Percentiles rank a stretch among this genome's conserved stretches.
Evolutionary conservation across 2,888 invertebrate genomes (phyloP).

Genomic region (Choristoneura rosaceana): DNA sequence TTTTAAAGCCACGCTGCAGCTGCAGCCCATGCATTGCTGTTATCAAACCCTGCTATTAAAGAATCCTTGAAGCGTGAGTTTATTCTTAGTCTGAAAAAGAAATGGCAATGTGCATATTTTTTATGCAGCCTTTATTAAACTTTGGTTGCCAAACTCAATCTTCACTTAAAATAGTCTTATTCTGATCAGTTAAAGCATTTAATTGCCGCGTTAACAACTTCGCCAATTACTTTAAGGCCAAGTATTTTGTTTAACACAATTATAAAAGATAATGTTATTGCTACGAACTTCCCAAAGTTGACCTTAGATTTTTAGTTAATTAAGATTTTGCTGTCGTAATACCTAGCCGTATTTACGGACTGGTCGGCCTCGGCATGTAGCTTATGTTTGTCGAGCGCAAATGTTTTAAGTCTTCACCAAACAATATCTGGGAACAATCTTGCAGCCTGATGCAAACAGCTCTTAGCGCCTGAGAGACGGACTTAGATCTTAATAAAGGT

Average conservation of each 20-base stretch:
- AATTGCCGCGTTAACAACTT: slow-evolving; percentile 21
- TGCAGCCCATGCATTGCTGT: neutral
- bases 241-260: slow-evolving; percentile 26
- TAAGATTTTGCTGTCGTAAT: slow-evolving; percentile 40
- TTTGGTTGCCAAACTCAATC: slow-evolving; percentile 5
- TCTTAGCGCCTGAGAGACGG: slow-evolving; percentile 65
- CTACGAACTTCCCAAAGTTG: slow-evolving; percentile 33
- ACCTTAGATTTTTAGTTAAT: slow-evolving; percentile 29
- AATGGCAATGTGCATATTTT: neutral
- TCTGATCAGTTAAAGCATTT: slow-evolving; percentile 9
- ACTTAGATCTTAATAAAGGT: slow-evolving; percentile 41
- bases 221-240: slow-evolving; percentile 8
- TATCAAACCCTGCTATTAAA: neutral
- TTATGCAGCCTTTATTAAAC: slow-evolving; percentile 13
- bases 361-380: slow-evolving; percentile 56
- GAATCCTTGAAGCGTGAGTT: neutral
- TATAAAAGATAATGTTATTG: slow-evolving; percentile 22
- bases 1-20: slow-evolving; percentile 57
- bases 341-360: slow-evolving; percentile 46
- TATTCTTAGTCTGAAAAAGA: neutral
- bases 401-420: slow-evolving; percentile 59
- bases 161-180: slow-evolving; percentile 2
- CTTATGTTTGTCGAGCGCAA: slow-evolving; percentile 65
- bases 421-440: slow-evolving; percentile 43
- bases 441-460: slow-evolving; percentile 52